Evolutionary conservation across 2,888 invertebrate species (phyloP).

Genomic region (Lepidocyrtoides sp.): DNA sequence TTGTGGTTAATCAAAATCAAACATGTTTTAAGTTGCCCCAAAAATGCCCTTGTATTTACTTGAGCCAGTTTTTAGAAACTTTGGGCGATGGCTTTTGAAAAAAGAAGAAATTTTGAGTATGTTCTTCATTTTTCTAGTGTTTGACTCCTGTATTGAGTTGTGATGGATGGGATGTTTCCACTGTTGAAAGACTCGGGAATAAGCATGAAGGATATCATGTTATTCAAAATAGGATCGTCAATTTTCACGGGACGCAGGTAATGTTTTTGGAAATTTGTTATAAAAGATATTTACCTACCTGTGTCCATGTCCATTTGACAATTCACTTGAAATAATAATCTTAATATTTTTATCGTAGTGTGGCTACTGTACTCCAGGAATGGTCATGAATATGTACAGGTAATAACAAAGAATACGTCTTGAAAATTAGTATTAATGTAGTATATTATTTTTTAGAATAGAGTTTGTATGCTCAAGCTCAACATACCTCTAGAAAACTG

Average conservation of each 20-base stretch:
- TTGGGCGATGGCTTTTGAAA: too few species aligned
- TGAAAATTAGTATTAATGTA: too few species aligned
- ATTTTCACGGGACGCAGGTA: slow-evolving; percentile 59
- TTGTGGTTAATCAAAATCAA: not conserved
- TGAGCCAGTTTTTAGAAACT: too few species aligned
- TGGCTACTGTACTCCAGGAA: slow-evolving; percentile 48
- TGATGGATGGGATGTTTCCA: slow-evolving; percentile 91
- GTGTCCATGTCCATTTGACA: too few species aligned
- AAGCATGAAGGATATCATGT: slow-evolving; percentile 90
- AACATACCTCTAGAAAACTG: too few species aligned
- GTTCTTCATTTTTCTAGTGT: slow-evolving; percentile 87
- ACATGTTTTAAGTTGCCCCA: not conserved
- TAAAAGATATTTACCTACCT: too few species aligned
- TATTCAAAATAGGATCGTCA: slow-evolving; percentile 90
- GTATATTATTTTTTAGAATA: not conserved
- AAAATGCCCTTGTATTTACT: not conserved
- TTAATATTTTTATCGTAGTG: slow-evolving; percentile 21
- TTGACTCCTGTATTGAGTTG: slow-evolving; percentile 90
- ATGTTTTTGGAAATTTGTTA: too few species aligned
- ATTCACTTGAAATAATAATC: not conserved
- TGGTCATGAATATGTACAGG: slow-evolving; percentile 59
- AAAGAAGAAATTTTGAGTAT: not conserved
- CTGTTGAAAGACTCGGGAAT: slow-evolving; percentile 92
- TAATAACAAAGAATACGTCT: too few species aligned
- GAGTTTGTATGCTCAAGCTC: too few species aligned